Conservation (phyloP, 1,140 invertebrate species). For the Drosophila bifasciata region DNA sequence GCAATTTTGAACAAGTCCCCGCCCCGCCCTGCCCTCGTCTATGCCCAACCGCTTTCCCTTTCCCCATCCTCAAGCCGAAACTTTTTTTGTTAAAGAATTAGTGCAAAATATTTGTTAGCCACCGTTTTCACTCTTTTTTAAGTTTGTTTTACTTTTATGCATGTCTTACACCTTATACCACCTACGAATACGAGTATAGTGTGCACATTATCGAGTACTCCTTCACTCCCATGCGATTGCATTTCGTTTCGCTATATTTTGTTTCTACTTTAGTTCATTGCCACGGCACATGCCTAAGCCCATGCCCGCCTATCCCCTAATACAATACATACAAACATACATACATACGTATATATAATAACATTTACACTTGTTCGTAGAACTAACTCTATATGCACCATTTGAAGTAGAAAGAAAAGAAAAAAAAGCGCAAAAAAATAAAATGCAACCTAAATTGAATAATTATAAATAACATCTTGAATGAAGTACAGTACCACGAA, state of each 20-base stretch:
- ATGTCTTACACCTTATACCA: constrained; percentile 37
- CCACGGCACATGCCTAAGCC: constrained; percentile 17
- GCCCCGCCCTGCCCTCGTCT: neutral
- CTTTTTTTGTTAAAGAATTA: constrained; percentile 35
- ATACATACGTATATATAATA: constrained; percentile 21
- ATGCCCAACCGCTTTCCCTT: too few species aligned
- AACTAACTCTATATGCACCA: constrained; percentile 41
- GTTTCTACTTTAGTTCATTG: constrained; percentile 42
- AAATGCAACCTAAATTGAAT: constrained; percentile 10
- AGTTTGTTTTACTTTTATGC: constrained; percentile 34
- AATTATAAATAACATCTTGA: constrained; percentile 48
- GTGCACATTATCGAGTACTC: constrained; percentile 30
- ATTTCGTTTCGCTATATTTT: constrained; percentile 40
- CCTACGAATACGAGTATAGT: constrained; percentile 19
- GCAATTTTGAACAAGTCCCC: constrained; percentile 73
- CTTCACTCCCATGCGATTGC: constrained; percentile 26
- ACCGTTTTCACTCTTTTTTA: constrained; percentile 30
- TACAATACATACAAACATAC: constrained; percentile 18
- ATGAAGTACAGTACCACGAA: constrained; percentile 71
- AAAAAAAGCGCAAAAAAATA: constrained; percentile 38
- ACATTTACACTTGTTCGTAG: constrained; percentile 50
- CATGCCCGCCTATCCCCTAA: constrained; percentile 1
- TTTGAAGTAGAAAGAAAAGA: constrained; percentile 69
- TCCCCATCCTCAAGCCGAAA: constrained; percentile 1
- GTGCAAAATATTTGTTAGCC: constrained; percentile 37